These are phyloP conservation scores for Trachops cirrhosus DNA, from an alignment of 2,797 vertebrate species.

Conservation along the genomic window DNA sequence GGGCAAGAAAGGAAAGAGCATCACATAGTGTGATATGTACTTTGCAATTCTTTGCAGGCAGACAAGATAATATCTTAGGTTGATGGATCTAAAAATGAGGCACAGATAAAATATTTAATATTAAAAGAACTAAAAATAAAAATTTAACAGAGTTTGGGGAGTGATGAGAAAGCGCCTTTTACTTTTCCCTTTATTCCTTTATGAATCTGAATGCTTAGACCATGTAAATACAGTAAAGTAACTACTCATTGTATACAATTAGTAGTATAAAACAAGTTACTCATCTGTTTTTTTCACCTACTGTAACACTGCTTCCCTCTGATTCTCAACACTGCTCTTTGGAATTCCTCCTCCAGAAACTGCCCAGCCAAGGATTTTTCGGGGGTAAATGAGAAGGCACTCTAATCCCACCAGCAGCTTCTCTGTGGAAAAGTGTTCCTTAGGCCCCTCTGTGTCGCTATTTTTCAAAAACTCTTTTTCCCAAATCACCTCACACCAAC, in stretches of 20 bases:
- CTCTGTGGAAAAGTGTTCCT: neutral
- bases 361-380: neutral
- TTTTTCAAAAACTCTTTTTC: constrained; percentile 28
- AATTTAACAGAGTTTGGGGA: constrained; percentile 26
- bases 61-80: constrained; percentile 26
- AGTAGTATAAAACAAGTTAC: neutral
- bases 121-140: constrained; percentile 66
- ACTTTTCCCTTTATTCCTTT: neutral
- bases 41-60: neutral
- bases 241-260: neutral
- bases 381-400: neutral
- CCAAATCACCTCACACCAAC: neutral
- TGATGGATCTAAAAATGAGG: constrained; percentile 60
- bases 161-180: neutral
- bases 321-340: neutral
- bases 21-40: neutral
- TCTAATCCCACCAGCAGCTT: neutral
- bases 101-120: constrained; percentile 67
- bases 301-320: neutral
- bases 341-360: neutral
- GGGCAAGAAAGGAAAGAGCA: neutral
- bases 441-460: neutral
- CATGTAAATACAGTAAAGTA: neutral
- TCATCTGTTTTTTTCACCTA: neutral
- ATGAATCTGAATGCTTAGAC: constrained; percentile 40